phyloP scores from a whole-genome alignment of 2,113 vertebrate genomes.

The Oceanodroma tethys region DNA sequence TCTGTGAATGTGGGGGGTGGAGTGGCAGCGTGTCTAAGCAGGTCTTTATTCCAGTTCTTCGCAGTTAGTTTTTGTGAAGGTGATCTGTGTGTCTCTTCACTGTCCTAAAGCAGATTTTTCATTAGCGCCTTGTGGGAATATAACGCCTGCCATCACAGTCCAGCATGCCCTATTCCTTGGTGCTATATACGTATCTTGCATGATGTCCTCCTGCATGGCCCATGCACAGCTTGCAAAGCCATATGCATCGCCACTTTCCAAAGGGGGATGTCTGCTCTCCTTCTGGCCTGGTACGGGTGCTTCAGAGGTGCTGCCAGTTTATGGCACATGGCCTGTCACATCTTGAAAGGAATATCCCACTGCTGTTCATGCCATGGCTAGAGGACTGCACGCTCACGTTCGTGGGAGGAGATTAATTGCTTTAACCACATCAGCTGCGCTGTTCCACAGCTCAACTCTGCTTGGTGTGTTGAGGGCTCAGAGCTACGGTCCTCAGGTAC shows the following conservation, averaged over 20 bases:
- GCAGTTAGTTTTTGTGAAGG: background rate
- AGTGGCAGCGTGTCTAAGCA: background rate
- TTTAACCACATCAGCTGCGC: background rate
- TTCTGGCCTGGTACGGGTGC: background rate
- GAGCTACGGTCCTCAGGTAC: background rate
- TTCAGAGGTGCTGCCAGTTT: background rate
- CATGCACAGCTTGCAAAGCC: background rate
- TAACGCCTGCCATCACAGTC: background rate
- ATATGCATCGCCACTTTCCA: background rate
- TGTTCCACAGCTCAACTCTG: background rate
- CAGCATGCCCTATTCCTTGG: background rate
- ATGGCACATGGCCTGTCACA: background rate
- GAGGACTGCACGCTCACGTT: background rate
- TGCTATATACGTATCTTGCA: background rate
- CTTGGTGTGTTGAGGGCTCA: background rate
- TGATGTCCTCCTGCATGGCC: background rate
- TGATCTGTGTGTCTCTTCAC: background rate
- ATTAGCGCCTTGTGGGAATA: background rate
- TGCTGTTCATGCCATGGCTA: background rate
- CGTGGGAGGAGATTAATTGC: background rate
- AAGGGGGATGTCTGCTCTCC: background rate
- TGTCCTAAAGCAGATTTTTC: background rate
- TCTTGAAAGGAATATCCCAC: background rate
- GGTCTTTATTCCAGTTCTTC: background rate
- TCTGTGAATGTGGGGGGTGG: background rate